Evolutionary conservation across 1,140 invertebrate genomes (phyloP).

Genomic region (Ditylenchus dipsaci): DNA sequence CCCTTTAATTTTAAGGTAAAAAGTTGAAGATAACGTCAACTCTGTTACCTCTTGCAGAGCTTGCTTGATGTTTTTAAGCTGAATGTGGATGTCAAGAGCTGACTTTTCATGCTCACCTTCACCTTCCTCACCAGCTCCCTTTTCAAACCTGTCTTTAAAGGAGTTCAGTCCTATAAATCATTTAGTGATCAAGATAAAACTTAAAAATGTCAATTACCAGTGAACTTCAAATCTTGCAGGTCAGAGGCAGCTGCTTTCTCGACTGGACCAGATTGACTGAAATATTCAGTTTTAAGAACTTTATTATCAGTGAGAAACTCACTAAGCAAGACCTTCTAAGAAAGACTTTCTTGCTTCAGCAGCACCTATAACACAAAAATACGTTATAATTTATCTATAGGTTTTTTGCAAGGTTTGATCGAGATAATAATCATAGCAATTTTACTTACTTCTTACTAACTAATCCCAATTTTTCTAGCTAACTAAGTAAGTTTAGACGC

Average conservation of each 20-base stretch:
- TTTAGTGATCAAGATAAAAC: conserved; percentile 3
- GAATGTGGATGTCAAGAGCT: conserved; percentile 44
- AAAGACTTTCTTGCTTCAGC: conserved; percentile 52
- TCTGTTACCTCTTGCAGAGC: conserved; percentile 5
- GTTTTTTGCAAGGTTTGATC: background rate
- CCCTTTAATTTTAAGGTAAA: conserved; percentile 14
- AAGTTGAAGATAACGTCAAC: background rate
- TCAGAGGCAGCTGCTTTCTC: conserved; percentile 37
- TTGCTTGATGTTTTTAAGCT: conserved; percentile 8
- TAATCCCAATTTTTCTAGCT: too few relatives aligned
- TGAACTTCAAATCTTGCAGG: conserved; percentile 42
- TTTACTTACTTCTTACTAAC: too few relatives aligned
- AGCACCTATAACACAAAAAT: conserved; percentile 18
- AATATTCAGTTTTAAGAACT: too few relatives aligned
- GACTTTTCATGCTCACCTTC: conserved; percentile 47
- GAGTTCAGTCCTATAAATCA: conserved; percentile 40
- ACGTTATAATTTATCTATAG: background rate
- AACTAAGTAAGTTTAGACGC: too few relatives aligned
- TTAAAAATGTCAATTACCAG: background rate
- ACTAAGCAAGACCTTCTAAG: conserved; percentile 47
- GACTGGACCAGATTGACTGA: conserved; percentile 32
- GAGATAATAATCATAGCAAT: background rate
- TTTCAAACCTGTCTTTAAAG: conserved; percentile 56
- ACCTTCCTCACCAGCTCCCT: conserved; percentile 39
- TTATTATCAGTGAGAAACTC: background rate